These are phyloP conservation scores for Megaceryle torquata DNA, from an alignment of 2,113 vertebrate species.

Conservation along the genomic window DNA sequence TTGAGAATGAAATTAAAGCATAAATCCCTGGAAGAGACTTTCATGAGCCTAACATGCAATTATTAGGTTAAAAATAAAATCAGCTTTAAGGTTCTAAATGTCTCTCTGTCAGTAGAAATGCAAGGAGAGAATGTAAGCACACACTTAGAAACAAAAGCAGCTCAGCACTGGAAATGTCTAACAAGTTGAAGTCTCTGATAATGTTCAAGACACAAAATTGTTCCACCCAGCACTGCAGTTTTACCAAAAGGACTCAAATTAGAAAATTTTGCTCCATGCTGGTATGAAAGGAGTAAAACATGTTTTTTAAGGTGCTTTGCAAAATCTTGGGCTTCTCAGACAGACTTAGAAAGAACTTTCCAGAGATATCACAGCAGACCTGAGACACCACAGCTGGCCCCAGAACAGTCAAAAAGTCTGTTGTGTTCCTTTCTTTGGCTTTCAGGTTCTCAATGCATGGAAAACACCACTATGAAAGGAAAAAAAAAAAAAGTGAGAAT, in stretches of 20 bases:
- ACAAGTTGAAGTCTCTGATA: not conserved
- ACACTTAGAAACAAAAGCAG: not conserved
- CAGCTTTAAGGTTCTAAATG: not conserved
- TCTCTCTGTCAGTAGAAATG: not conserved
- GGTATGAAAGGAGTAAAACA: not conserved
- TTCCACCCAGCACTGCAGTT: not conserved
- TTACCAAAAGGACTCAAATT: not conserved
- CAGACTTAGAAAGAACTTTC: not conserved
- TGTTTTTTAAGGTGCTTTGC: not conserved
- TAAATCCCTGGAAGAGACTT: slow-evolving; percentile 35
- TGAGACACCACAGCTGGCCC: not conserved
- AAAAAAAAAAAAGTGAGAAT: not conserved
- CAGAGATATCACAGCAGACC: not conserved
- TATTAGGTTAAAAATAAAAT: not conserved
- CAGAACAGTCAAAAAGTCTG: not conserved
- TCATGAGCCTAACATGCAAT: not conserved
- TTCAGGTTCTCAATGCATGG: not conserved
- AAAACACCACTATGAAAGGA: not conserved
- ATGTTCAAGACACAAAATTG: not conserved
- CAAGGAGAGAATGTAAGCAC: not conserved
- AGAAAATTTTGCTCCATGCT: not conserved
- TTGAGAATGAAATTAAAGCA: not conserved
- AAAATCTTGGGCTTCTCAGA: not conserved
- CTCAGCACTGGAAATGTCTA: not conserved
- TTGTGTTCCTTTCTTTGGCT: not conserved